phyloP scores from a whole-genome alignment of 2,888 invertebrate genomes.

The Petrolisthes manimaculis region DNA sequence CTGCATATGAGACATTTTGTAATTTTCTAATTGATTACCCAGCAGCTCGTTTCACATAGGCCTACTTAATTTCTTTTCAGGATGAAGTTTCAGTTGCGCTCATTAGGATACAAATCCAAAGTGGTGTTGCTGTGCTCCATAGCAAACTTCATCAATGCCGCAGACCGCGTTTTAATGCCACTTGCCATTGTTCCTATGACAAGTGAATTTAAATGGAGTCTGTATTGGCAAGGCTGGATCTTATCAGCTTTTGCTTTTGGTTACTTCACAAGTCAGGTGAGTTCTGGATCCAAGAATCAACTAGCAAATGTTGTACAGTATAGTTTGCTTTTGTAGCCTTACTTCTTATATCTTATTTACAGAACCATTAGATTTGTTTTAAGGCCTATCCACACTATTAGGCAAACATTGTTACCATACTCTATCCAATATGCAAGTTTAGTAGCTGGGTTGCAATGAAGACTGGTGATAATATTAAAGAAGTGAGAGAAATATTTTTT shows the following conservation, averaged over 20 bases:
- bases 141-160: slow-evolving; percentile 83
- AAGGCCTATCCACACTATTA: too few relatives aligned
- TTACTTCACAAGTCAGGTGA: slow-evolving; percentile 81
- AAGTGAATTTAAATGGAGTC: slow-evolving; percentile 78
- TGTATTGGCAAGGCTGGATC: slow-evolving; percentile 82
- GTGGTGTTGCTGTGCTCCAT: slow-evolving; percentile 78
- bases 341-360: too few relatives aligned
- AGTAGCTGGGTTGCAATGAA: too few relatives aligned
- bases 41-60: not conserved
- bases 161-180: slow-evolving; percentile 83
- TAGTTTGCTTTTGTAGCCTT: too few relatives aligned
- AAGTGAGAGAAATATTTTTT: too few relatives aligned
- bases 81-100: slow-evolving; percentile 64
- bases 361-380: too few relatives aligned
- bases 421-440: too few relatives aligned
- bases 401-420: too few relatives aligned
- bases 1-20: too few relatives aligned
- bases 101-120: slow-evolving; percentile 65
- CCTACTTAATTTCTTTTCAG: slow-evolving; percentile 29
- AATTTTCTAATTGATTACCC: too few relatives aligned
- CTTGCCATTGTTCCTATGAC: slow-evolving; percentile 83
- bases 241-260: slow-evolving; percentile 82
- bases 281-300: slow-evolving; percentile 26
- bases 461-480: too few relatives aligned
- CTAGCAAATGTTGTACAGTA: too few relatives aligned